Base-by-base conservation (phyloP, 1,140 invertebrate genomes). In the Hydropsyche tenuis region DNA sequence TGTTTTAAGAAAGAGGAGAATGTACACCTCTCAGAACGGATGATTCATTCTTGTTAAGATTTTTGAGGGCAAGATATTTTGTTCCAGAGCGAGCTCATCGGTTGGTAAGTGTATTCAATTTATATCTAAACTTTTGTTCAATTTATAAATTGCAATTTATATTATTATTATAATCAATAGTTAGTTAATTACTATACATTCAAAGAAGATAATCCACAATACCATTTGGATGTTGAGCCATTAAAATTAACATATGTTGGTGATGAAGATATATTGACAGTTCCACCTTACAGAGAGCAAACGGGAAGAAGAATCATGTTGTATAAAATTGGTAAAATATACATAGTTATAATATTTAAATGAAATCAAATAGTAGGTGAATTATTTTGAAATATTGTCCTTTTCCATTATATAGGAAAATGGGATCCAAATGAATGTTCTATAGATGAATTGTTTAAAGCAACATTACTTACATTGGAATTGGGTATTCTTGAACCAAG, bases 1-100 rank as follows among this genome's bases (percentile, higher is more conserved):
- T 25, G 27, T 11, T 83, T 85, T 5, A 82, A 93, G 92, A 92
- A 78, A 87, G 86, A 64, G 91, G 91, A 20, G 90, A 93, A 78
- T 92, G 91, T 77, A 86, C 85, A 30, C 91, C 92, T 0, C 88
- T 92, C 73, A 85, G 92, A 37, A 93, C 89, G 82, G 95, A 96
- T 80, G 93, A 95, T 80, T 88, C 88, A 4, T 96, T 93, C 82
- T 82, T 97, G 23, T 82, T 95, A 14, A 87, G 92, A 79, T 96
- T 96, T 83, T 84, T 97, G 27, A 86, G 95, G 75, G 93, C 93
- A 0, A 87, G 94, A 75, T 90, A 91, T 80, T 96, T 94, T 82
- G 89, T 93, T 80, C 86, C 94, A 1, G 89, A 91, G 80, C 86
- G 89, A 75, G 91, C 94, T 0, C 93, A 96, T 81, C 89, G 89